Conservation (phyloP, 2,113 vertebrate species). For the Callaeas wilsoni region DNA sequence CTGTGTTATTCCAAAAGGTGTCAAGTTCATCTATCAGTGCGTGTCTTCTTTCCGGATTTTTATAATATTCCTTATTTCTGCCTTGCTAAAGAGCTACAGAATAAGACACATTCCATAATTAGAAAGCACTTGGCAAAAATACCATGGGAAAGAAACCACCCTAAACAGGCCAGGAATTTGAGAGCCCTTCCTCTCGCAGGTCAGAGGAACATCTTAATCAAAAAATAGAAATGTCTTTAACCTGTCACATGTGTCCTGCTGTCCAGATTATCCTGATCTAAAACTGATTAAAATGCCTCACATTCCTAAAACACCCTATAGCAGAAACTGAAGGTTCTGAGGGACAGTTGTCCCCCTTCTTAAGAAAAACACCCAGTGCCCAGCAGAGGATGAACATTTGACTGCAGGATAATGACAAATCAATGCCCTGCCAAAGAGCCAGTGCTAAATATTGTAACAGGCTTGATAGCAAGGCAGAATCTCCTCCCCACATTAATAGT, state of each 20-base stretch:
- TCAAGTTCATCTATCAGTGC: background rate
- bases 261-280: background rate
- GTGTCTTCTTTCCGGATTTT: background rate
- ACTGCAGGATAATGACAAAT: background rate
- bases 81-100: constrained; percentile 4
- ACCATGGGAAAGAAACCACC: constrained; percentile 51
- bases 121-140: constrained; percentile 53
- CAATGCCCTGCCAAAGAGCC: background rate
- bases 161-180: constrained; percentile 33
- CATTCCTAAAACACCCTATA: background rate
- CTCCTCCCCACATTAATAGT: background rate
- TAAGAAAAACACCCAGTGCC: background rate
- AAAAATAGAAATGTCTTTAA: constrained; percentile 19
- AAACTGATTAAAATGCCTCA: background rate
- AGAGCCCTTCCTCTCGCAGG: constrained; percentile 10
- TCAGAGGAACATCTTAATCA: background rate
- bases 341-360: background rate
- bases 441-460: background rate
- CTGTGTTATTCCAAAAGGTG: background rate
- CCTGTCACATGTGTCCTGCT: background rate
- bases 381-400: background rate
- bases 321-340: background rate
- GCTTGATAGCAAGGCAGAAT: background rate
- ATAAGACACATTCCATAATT: constrained; percentile 42
- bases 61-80: background rate